These are phyloP conservation scores for Sinocyclocheilus anophthalmus DNA, from an alignment of 2,113 vertebrate genomes.

Conservation along the genomic window DNA sequence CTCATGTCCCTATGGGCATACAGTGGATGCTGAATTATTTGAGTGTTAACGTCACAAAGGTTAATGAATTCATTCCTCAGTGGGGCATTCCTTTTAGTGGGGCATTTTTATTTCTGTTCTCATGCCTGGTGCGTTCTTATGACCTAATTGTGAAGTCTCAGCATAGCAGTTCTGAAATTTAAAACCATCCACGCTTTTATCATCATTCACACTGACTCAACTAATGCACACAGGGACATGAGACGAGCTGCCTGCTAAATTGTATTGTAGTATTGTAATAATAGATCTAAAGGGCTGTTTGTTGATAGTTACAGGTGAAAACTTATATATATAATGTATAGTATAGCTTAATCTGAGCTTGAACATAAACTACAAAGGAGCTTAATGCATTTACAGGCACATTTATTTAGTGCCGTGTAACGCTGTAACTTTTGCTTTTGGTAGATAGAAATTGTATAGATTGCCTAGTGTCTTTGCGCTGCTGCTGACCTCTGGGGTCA, in stretches of 20 bases:
- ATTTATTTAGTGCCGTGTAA: not conserved
- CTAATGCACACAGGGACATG: not conserved
- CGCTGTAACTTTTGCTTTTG: not conserved
- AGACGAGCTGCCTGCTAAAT: not conserved
- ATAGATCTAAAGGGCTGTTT: not conserved
- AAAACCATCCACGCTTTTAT: slow-evolving; percentile 29
- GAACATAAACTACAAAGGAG: not conserved
- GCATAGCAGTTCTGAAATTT: slow-evolving; percentile 28
- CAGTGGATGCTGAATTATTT: slow-evolving; percentile 48
- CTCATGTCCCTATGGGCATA: not conserved
- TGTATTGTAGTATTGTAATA: not conserved
- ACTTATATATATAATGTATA: not conserved
- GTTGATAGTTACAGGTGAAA: not conserved
- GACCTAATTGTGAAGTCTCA: slow-evolving; percentile 37
- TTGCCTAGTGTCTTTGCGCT: not conserved
- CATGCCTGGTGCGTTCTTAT: slow-evolving; percentile 31
- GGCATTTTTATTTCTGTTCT: slow-evolving; percentile 39
- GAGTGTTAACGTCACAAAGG: slow-evolving; percentile 26
- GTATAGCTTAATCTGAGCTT: not conserved
- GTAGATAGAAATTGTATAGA: not conserved
- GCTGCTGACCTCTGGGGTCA: slow-evolving; percentile 15
- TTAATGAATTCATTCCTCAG: slow-evolving; percentile 35
- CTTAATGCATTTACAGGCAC: not conserved
- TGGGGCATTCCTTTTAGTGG: slow-evolving; percentile 7
- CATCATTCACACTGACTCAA: slow-evolving; percentile 37